Evolutionary conservation across 1,140 invertebrate species (phyloP).

Genomic region (Macrosteles quadrilineatus): DNA sequence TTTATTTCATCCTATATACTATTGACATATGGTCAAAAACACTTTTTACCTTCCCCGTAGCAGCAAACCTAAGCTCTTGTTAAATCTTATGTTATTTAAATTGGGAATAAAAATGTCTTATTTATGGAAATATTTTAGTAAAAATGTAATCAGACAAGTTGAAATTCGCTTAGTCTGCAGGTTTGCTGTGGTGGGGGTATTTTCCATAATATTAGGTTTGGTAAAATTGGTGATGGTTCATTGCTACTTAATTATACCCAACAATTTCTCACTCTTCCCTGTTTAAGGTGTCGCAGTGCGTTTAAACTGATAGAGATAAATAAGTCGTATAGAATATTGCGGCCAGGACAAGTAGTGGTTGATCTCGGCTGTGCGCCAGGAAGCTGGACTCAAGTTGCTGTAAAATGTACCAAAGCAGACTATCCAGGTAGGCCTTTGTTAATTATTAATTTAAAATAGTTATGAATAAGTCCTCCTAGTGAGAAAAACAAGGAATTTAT

Average conservation of each 20-base stretch:
- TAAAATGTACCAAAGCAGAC: constrained; percentile 70
- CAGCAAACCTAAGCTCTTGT: no score
- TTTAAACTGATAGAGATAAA: constrained; percentile 98
- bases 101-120: no score
- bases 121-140: no score
- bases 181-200: background rate
- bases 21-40: no score
- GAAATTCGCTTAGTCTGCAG: no score
- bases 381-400: constrained; percentile 91
- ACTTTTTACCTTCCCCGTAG: no score
- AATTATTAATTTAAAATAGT: no score
- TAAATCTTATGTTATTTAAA: no score
- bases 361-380: constrained; percentile 96
- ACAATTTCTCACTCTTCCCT: background rate
- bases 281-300: constrained; percentile 84
- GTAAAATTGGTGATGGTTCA: background rate
- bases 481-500: no score
- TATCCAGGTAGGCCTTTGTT: constrained; percentile 55
- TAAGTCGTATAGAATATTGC: constrained; percentile 75
- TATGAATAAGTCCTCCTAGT: no score
- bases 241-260: background rate
- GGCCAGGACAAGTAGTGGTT: constrained; percentile 78
- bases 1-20: no score
- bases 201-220: background rate
- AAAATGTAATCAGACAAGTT: no score